A percentile compares a stretch with the other conserved stretches of the same genome.
Evolutionary conservation across 1,140 invertebrate species (phyloP).

Genomic region (Pteromalus puparum): DNA sequence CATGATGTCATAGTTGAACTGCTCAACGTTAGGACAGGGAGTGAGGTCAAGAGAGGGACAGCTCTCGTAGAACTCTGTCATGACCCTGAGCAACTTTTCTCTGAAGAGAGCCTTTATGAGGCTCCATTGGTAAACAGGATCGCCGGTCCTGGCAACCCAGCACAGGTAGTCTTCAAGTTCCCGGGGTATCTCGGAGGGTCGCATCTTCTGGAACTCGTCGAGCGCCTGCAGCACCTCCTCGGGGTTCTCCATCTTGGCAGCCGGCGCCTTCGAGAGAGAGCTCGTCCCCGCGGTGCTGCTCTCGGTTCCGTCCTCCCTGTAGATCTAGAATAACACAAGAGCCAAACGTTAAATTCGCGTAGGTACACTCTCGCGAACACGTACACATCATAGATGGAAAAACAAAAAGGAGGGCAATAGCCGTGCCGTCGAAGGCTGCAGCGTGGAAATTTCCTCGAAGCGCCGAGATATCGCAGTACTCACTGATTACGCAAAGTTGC

Average conservation of each 20-base stretch:
- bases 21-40: slow-evolving; percentile 91
- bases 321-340: neutral
- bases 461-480: neutral
- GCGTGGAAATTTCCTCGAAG: neutral
- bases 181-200: slow-evolving; percentile 88
- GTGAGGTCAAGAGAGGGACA: slow-evolving; percentile 84
- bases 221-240: slow-evolving; percentile 88
- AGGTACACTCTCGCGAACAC: neutral
- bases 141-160: slow-evolving; percentile 94
- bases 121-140: slow-evolving; percentile 95
- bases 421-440: neutral
- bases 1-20: slow-evolving; percentile 93
- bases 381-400: neutral
- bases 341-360: neutral
- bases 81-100: slow-evolving; percentile 90
- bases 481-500: slow-evolving; percentile 33
- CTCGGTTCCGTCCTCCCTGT: neutral
- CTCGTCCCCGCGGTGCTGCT: neutral
- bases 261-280: neutral
- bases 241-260: slow-evolving; percentile 84
- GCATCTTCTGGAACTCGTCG: slow-evolving; percentile 90
- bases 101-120: slow-evolving; percentile 91
- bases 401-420: neutral
- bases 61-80: slow-evolving; percentile 90
- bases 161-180: slow-evolving; percentile 93